phyloP scores from a whole-genome alignment of 2,113 vertebrate species.

The Bubalus kerabau region DNA sequence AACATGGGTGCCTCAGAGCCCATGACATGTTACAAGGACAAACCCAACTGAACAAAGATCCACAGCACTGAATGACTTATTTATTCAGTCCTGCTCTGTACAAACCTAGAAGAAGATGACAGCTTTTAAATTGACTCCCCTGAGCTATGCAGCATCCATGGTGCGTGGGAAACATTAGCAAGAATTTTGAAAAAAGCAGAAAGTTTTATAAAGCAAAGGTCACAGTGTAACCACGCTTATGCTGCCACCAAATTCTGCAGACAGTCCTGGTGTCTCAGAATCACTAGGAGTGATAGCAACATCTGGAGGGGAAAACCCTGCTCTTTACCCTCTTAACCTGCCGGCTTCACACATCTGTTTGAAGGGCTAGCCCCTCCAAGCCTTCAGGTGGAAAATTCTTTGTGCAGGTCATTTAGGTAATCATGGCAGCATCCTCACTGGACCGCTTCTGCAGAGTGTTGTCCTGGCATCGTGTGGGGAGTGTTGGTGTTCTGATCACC shows the following conservation, averaged over 20 bases:
- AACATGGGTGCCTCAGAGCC: slow-evolving; percentile 44
- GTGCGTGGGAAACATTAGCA: slow-evolving; percentile 20
- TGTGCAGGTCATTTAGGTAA: neutral
- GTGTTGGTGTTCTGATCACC: neutral
- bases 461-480: neutral
- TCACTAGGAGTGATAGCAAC: neutral
- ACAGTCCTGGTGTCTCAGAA: neutral
- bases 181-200: slow-evolving; percentile 37
- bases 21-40: slow-evolving; percentile 55
- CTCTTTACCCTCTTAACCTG: neutral
- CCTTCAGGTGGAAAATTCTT: neutral
- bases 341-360: neutral
- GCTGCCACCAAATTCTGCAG: neutral
- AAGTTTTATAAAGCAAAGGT: slow-evolving; percentile 21
- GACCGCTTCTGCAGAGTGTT: neutral
- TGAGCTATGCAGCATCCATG: neutral
- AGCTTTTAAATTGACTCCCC: slow-evolving; percentile 62
- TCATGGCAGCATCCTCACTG: neutral
- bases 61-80: slow-evolving; percentile 45
- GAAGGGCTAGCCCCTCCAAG: neutral
- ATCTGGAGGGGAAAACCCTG: neutral
- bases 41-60: slow-evolving; percentile 16
- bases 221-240: neutral
- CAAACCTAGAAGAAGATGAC: slow-evolving; percentile 29
- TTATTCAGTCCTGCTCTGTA: slow-evolving; percentile 52